These are phyloP conservation scores for Dryomyza anilis DNA, from an alignment of 2,888 invertebrate species.

Conservation along the genomic window DNA sequence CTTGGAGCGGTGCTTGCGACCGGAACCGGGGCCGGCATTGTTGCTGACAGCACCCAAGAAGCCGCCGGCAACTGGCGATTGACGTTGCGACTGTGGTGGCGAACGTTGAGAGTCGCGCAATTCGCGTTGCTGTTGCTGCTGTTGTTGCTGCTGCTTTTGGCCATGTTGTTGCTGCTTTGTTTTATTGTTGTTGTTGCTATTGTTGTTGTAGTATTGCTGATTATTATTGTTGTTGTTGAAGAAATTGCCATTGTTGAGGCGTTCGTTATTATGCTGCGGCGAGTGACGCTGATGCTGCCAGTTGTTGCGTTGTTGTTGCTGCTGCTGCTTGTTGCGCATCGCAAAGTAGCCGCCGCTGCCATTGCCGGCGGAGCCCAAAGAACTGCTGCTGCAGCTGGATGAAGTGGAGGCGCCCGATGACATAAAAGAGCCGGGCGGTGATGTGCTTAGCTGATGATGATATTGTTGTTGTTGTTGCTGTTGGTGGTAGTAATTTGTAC, in stretches of 20 bases:
- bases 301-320: slow-evolving; percentile 39
- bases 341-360: slow-evolving; percentile 42
- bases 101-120: slow-evolving; percentile 45
- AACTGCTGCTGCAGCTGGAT: slow-evolving; percentile 38
- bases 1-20: slow-evolving; percentile 50
- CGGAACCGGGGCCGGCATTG: slow-evolving; percentile 39
- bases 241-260: slow-evolving; percentile 35
- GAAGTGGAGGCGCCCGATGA: slow-evolving; percentile 45
- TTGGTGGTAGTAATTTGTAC: slow-evolving; percentile 53
- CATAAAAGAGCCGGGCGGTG: slow-evolving; percentile 46
- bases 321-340: slow-evolving; percentile 45
- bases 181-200: neutral
- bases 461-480: slow-evolving; percentile 43
- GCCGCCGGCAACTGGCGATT: slow-evolving; percentile 53
- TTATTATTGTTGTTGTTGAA: slow-evolving; percentile 25
- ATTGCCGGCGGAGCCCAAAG: slow-evolving; percentile 41
- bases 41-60: slow-evolving; percentile 53
- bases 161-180: slow-evolving; percentile 24
- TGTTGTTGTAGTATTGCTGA: slow-evolving; percentile 34
- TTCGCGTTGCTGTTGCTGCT: slow-evolving; percentile 31
- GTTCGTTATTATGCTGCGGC: slow-evolving; percentile 34
- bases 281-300: slow-evolving; percentile 46
- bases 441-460: slow-evolving; percentile 43
- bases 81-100: slow-evolving; percentile 41
- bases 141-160: slow-evolving; percentile 28